Evolutionary conservation across 2,113 vertebrate species (phyloP).

Genomic region (Pontoporia blainvillei): DNA sequence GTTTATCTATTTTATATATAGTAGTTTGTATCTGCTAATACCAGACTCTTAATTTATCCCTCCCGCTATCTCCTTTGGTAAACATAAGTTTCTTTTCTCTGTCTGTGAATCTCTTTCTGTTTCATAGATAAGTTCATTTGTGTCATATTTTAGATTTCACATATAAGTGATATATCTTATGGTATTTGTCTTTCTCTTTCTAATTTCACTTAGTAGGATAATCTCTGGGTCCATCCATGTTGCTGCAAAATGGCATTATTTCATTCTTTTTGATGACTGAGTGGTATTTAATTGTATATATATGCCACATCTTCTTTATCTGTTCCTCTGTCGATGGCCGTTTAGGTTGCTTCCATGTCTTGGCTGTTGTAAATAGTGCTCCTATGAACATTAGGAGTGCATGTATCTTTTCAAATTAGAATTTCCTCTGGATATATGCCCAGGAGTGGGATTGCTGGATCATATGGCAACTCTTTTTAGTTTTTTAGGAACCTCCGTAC

Average conservation of each 20-base stretch:
- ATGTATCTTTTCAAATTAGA: neutral
- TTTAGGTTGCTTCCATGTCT: neutral
- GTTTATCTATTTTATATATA: neutral
- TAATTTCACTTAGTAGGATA: neutral
- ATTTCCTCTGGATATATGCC: neutral
- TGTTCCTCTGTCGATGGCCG: fast-evolving
- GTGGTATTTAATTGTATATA: neutral
- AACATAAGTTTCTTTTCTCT: neutral
- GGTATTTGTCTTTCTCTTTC: neutral
- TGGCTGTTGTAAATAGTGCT: neutral
- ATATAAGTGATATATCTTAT: neutral
- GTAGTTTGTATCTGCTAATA: neutral
- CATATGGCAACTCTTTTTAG: neutral
- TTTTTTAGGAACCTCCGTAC: neutral
- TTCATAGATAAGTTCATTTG: neutral
- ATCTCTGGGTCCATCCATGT: neutral
- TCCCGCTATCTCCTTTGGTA: neutral
- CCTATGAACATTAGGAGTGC: neutral
- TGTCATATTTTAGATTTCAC: neutral
- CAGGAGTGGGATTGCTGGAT: neutral
- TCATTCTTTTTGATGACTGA: neutral
- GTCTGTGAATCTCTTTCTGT: neutral
- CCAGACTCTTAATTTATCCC: neutral
- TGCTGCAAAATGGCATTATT: neutral
- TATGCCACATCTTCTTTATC: neutral